Evolutionary conservation across 2,797 vertebrate genomes (phyloP).

Genomic region (Pagetopsis macropterus): DNA sequence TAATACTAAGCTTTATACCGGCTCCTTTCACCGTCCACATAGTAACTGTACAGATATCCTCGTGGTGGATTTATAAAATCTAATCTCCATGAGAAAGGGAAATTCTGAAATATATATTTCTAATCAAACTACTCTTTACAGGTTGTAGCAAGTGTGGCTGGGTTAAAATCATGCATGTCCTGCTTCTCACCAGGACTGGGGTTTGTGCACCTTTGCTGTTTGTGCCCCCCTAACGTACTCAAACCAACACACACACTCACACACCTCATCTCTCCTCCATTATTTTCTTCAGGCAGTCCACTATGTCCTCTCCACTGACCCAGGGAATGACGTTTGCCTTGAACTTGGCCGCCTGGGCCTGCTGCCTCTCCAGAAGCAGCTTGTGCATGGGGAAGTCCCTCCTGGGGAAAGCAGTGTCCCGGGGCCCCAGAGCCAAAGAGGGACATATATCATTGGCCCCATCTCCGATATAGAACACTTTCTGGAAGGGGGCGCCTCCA

Average conservation of each 20-base stretch:
- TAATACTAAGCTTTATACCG: neutral
- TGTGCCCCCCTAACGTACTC: neutral
- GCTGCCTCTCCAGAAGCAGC: constrained; percentile 84
- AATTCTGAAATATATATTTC: neutral
- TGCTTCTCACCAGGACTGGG: constrained; percentile 11
- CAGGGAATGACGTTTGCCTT: constrained; percentile 88
- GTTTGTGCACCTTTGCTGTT: constrained; percentile 8
- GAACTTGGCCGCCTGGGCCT: constrained; percentile 76
- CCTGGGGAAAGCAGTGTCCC: constrained; percentile 90
- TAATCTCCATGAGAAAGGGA: neutral
- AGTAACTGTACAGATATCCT: neutral
- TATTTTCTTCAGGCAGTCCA: constrained; percentile 85
- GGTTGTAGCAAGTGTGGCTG: constrained; percentile 19
- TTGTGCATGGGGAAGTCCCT: constrained; percentile 91
- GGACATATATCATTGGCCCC: constrained; percentile 95
- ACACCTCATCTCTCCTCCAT: constrained; percentile 76
- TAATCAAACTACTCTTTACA: neutral
- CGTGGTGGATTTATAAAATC: neutral
- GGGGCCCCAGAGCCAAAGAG: constrained; percentile 79
- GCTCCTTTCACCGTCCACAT: neutral
- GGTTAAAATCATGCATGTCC: constrained; percentile 37
- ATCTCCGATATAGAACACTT: constrained; percentile 91
- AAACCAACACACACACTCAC: neutral
- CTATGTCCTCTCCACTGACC: constrained; percentile 86
- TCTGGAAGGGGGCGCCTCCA: constrained; percentile 84